phyloP scores from a whole-genome alignment of 2,797 vertebrate species.

The Acanthiza pusilla region DNA sequence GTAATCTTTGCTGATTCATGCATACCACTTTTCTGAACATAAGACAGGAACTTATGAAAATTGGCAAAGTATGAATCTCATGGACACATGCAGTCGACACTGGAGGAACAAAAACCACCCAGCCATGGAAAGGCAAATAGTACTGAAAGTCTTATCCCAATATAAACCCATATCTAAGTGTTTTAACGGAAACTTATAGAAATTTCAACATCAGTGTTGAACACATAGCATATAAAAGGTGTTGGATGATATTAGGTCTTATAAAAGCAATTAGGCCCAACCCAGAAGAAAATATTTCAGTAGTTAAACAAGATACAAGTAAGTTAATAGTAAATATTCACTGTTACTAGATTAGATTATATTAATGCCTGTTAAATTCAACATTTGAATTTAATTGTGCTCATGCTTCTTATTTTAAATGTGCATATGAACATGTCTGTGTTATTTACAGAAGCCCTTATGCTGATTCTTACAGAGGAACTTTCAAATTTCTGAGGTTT shows the following conservation, averaged over 20 bases:
- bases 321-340: background rate
- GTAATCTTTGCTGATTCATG: background rate
- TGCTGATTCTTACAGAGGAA: background rate
- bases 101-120: background rate
- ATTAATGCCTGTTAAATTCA: background rate
- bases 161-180: background rate
- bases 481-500: background rate
- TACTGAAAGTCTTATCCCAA: background rate
- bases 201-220: background rate
- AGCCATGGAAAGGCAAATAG: background rate
- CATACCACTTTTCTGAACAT: background rate
- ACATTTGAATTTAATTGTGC: background rate
- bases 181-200: background rate
- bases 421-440: rapidly evolving
- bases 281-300: background rate
- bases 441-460: background rate
- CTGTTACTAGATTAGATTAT: background rate
- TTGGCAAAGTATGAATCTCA: background rate
- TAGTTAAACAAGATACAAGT: background rate
- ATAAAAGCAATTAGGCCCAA: background rate
- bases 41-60: background rate
- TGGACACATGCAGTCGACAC: background rate
- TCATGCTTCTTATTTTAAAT: background rate
- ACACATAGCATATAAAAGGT: background rate
- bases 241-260: background rate